Conservation (phyloP, 2,888 invertebrate genomes). For the Ophion ventricosus region DNA sequence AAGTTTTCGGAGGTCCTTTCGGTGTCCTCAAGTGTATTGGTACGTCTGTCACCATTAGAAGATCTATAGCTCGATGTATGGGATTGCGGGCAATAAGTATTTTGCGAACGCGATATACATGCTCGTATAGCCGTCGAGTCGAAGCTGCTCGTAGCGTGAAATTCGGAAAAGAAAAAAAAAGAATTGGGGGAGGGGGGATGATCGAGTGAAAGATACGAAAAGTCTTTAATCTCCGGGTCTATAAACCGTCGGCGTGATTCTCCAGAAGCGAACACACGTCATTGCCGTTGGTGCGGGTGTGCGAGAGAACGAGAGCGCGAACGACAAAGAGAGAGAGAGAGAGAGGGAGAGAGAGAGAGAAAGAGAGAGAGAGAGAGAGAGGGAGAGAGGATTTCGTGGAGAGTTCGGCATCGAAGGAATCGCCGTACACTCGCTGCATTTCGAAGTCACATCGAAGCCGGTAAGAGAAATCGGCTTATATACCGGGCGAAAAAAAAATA, state of each 20-base stretch:
- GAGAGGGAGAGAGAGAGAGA: slow-evolving; percentile 24
- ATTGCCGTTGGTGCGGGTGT: slow-evolving; percentile 19
- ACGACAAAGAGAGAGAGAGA: slow-evolving; percentile 38
- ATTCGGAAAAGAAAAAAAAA: slow-evolving; percentile 41
- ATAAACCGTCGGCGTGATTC: slow-evolving; percentile 74
- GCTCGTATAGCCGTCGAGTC: slow-evolving; percentile 25
- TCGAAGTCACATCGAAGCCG: slow-evolving; percentile 78
- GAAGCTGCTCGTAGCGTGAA: slow-evolving; percentile 58
- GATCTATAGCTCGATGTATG: slow-evolving; percentile 46
- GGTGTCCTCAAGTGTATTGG: slow-evolving; percentile 13
- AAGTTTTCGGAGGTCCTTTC: background rate
- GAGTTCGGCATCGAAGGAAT: slow-evolving; percentile 77
- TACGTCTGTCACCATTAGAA: slow-evolving; percentile 44
- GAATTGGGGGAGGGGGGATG: slow-evolving; percentile 10
- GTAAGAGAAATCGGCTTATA: slow-evolving; percentile 82
- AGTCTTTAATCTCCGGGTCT: slow-evolving; percentile 81
- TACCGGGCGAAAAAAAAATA: slow-evolving; percentile 80
- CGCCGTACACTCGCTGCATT: slow-evolving; percentile 73
- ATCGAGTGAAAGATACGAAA: slow-evolving; percentile 67
- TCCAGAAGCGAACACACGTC: slow-evolving; percentile 58
- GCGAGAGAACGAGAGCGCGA: slow-evolving; percentile 40
- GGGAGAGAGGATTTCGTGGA: slow-evolving; percentile 38
- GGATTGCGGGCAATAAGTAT: slow-evolving; percentile 43
- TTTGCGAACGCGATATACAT: slow-evolving; percentile 44
- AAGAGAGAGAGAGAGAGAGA: slow-evolving; percentile 37